A percentile compares a stretch with the other conserved stretches of the same genome.
Evolutionary conservation across 2,797 vertebrate genomes (phyloP).

Genomic region (Helicolenus hilgendorfi): DNA sequence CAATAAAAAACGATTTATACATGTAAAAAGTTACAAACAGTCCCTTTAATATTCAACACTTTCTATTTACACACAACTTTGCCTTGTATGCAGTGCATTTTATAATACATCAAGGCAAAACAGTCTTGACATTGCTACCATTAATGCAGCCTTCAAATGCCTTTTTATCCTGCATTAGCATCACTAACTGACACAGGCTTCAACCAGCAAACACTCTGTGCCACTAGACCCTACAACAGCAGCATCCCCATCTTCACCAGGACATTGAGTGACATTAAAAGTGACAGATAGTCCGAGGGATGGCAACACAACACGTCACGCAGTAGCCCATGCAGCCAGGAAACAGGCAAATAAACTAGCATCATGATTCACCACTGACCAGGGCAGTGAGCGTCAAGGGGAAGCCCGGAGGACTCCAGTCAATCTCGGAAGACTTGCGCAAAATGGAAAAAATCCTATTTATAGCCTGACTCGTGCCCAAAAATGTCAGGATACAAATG

Average conservation of each 20-base stretch:
- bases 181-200: conserved; percentile 32
- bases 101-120: neutral
- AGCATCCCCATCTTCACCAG: conserved; percentile 11
- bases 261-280: conserved; percentile 43
- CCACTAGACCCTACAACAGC: conserved; percentile 8
- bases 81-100: neutral
- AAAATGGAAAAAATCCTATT: conserved; percentile 73
- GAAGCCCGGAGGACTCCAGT: conserved; percentile 60
- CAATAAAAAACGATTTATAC: too few species aligned
- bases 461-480: conserved; percentile 56
- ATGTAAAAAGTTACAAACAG: too few species aligned
- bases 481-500: conserved; percentile 71
- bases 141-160: conserved; percentile 6
- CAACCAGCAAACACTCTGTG: conserved; percentile 22
- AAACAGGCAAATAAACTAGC: conserved; percentile 38
- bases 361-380: conserved; percentile 65
- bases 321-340: conserved; percentile 29
- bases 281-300: conserved; percentile 18
- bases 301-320: conserved; percentile 20
- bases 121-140: neutral
- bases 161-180: conserved; percentile 23
- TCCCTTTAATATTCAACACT: neutral
- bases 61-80: neutral
- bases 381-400: conserved; percentile 47
- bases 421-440: conserved; percentile 65